phyloP scores from a whole-genome alignment of 2,113 vertebrate species.

The Zingel zingel region DNA sequence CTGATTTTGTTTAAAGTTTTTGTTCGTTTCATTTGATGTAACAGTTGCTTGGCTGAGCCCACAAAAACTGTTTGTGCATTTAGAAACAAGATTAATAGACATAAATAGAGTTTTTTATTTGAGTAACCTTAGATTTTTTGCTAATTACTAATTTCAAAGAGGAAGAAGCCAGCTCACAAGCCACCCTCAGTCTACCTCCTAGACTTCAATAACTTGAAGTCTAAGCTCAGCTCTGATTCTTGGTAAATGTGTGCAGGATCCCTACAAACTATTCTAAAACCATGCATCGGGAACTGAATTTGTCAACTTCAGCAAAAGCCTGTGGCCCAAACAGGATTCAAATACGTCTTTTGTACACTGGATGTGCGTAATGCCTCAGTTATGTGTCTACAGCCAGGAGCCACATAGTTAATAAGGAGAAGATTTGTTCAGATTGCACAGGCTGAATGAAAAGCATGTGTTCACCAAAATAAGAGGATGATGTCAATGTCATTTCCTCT shows the following conservation, averaged over 20 bases:
- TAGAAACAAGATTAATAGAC: not conserved
- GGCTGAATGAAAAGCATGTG: slow-evolving; percentile 35
- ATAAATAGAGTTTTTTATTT: not conserved
- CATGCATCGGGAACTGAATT: not conserved
- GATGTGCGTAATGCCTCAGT: slow-evolving; percentile 21
- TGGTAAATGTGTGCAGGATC: not conserved
- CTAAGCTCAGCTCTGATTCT: not conserved
- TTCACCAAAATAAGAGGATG: not conserved
- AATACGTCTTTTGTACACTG: slow-evolving; percentile 35
- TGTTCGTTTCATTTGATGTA: not conserved
- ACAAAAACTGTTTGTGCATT: not conserved
- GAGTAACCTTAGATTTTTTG: not conserved
- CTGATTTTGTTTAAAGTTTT: not conserved
- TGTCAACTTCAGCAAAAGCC: not conserved
- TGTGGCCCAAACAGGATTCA: not conserved
- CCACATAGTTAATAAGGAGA: slow-evolving; percentile 25
- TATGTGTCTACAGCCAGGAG: slow-evolving; percentile 39
- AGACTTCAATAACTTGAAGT: not conserved
- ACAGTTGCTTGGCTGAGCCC: not conserved
- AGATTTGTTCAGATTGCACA: slow-evolving; percentile 35
- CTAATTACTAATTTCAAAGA: not conserved
- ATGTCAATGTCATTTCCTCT: not conserved
- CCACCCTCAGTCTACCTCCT: not conserved
- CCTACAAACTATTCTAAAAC: not conserved
- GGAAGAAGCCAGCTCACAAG: not conserved